Percentiles rank a stretch among this genome's conserved stretches.
Conservation (phyloP, 2,113 vertebrate species). For the Bubalus kerabau region DNA sequence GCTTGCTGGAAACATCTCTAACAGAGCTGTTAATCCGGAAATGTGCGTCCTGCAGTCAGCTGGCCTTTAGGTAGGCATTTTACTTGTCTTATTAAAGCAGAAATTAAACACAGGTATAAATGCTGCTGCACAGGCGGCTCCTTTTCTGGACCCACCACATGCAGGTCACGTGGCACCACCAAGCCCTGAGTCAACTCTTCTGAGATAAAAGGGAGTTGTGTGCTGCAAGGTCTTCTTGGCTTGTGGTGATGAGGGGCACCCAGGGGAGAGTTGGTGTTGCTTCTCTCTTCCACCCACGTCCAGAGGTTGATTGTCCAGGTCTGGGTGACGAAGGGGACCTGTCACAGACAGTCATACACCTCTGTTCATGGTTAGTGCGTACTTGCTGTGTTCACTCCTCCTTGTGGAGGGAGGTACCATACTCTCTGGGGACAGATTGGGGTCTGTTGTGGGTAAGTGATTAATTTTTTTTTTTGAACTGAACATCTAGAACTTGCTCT, state of each 20-base stretch:
- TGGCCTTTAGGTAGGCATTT: neutral
- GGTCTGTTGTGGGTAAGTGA: neutral
- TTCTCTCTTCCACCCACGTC: neutral
- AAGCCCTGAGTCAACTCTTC: neutral
- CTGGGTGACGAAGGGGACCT: neutral
- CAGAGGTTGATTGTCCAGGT: neutral
- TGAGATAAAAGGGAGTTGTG: neutral
- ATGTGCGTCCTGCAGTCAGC: constrained; percentile 30
- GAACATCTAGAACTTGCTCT: neutral
- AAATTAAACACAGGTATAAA: constrained; percentile 47
- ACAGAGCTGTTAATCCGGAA: constrained; percentile 50
- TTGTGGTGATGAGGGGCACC: neutral
- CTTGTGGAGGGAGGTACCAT: neutral
- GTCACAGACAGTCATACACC: neutral
- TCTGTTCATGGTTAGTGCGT: fast-evolving
- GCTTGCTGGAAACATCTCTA: constrained; percentile 39
- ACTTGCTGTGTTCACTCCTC: neutral
- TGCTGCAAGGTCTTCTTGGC: neutral
- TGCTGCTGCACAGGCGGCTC: neutral
- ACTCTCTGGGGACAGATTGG: neutral
- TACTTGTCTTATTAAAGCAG: constrained; percentile 36
- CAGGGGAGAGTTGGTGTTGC: neutral
- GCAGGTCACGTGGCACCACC: neutral
- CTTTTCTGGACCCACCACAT: neutral
- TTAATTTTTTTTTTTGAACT: neutral